Base-by-base conservation (phyloP, 2,888 invertebrate species). In the Notodonta dromedarius region DNA sequence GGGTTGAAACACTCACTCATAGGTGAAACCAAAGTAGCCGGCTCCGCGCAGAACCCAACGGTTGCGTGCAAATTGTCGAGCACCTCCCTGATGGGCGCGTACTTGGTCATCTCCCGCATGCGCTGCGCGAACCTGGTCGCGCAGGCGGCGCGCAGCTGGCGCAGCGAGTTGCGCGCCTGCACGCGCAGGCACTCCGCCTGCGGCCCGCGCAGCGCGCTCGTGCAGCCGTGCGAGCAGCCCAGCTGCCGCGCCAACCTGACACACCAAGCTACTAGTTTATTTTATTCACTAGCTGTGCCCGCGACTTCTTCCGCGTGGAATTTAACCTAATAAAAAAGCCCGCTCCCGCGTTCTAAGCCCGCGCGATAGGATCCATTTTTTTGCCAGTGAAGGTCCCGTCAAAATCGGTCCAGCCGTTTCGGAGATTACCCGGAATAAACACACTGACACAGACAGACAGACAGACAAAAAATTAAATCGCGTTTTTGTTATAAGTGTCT, bases 1-100 rank as follows among this genome's bases (percentile, higher is more conserved):
- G n/a, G n/a, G n/a, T n/a, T n/a, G n/a, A n/a, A n/a, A n/a, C n/a
- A 95, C 97, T 96, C 94, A 98, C 98, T 97, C 90, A 97, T 94
- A 44, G 98, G 98, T 39, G 98, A 98, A 24, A 98, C 94, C 74
- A 98, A 92, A 9, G 97, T 96, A 68, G 96, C 95, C 12, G 98
- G 98, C 87, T 99, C 99, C 48, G 97, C 95, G 61, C 99, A 99
- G 88, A 98, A 99, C 7, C 99, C 99, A 58, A 99, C 96, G 76
- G 98, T 97, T 0, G 99, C 96, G 86, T 99, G 99, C 66, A 99
- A 96, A 80, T 99, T 97, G 80, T 99, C 99, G 60, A 99, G 91
- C 9, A 98, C 95, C 68, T 98, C 98, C 16, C 96, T 94, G 42
- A 99, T 94, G 0, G 97, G 96, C 40, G 97, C 95, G 3, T 95